phyloP scores from a whole-genome alignment of 2,888 invertebrate genomes.

The Eupithecia tripunctaria region DNA sequence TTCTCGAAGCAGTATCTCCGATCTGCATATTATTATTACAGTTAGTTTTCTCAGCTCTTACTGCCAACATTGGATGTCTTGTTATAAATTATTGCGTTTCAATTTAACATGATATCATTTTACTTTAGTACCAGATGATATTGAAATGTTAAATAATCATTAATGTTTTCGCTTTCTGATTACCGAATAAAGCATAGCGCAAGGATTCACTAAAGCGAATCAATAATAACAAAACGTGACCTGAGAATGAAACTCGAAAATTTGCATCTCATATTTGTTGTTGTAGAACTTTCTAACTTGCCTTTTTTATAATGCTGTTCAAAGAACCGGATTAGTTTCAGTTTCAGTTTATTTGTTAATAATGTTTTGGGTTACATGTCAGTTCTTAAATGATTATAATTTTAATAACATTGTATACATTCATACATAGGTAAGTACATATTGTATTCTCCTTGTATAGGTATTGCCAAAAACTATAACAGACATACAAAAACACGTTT shows the following conservation, averaged over 20 bases:
- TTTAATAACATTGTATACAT: no score
- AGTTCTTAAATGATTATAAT: no score
- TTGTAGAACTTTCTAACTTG: constrained; percentile 6
- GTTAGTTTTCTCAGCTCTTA: not conserved
- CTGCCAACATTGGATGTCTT: not conserved
- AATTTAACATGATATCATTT: not conserved
- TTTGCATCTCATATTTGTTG: not conserved
- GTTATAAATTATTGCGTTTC: not conserved
- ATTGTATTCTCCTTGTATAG: no score
- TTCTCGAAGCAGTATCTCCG: not conserved
- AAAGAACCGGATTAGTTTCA: no score
- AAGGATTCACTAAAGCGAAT: not conserved
- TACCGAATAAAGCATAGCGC: not conserved
- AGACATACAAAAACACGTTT: no score
- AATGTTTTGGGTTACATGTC: no score
- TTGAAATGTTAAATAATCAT: not conserved
- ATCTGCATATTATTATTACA: not conserved
- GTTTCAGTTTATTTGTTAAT: no score
- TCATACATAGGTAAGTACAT: no score
- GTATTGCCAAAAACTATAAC: no score
- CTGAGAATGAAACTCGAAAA: not conserved
- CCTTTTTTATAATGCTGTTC: no score
- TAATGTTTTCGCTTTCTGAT: not conserved
- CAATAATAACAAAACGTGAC: constrained; percentile 3
- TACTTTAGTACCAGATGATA: no score